Base-by-base conservation (phyloP, 1,140 invertebrate species). In the Lethocerus indicus region DNA sequence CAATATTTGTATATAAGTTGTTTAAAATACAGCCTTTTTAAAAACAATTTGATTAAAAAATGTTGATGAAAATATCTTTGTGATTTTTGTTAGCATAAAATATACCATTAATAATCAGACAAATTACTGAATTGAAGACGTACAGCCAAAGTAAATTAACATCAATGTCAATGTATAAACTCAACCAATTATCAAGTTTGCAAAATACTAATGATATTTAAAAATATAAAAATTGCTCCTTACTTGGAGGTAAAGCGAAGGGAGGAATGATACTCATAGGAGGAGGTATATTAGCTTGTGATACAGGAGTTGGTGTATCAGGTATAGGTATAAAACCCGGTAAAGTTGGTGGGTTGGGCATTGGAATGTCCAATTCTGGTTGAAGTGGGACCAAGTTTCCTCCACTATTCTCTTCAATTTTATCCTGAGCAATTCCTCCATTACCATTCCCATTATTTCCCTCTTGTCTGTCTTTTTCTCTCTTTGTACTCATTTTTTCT, bases 251-350 rank as follows among this genome's bases (percentile, higher is more conserved):
- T 40, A 58, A 56, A 29, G 54, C 55, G 26, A 49, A 43, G 7
- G 56, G 55, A 13, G 56, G 51, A 46, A 63, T 64, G 13, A 65
- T 57, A 7, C 71, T 65, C 36, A 58, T 57, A 1, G 73, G 71
- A 50, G 73, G 72, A 28, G 71, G 59, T 13, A 73, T 58, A 25
- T 70, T 67, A 6, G 73, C 65, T 25, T 71, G 60, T 39, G 63
- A 66, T 21, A 61, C 53, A 9, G 60, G 61, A n/a, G 47, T 52
- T 39, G 51, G 47, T 39, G 49, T 56, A 23, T 63, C 64, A 18
- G 61, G 58, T 13, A 61, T 50, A 13, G 58, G 50, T 57, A 65
- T 57, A 36, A 58, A 59, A 12, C 58, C 56, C 18, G 61, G 55
- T 5, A 58, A 49, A 6, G 56, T 50, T 25, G 48, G 35, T 13